These are phyloP conservation scores for Otocyon megalotis DNA, from an alignment of 2,113 vertebrate species.

Conservation along the genomic window DNA sequence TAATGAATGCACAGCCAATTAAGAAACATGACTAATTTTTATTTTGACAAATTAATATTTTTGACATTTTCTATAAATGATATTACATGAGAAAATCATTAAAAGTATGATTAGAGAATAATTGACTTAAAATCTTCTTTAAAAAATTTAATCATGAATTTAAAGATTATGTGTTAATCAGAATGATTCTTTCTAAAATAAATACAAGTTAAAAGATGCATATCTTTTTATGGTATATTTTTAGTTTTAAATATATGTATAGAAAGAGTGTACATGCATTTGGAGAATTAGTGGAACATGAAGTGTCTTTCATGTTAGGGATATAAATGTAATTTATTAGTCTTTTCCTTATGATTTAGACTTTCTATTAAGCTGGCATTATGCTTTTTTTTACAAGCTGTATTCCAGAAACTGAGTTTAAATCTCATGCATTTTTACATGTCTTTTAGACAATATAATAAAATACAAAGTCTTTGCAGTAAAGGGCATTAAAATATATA, in stretches of 20 bases:
- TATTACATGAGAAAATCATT: slow-evolving; percentile 74
- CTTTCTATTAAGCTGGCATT: neutral
- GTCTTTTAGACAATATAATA: neutral
- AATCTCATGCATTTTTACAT: neutral
- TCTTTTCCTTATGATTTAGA: neutral
- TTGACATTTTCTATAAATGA: slow-evolving; percentile 74
- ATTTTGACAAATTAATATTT: slow-evolving; percentile 72
- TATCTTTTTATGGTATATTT: neutral
- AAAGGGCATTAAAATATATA: neutral
- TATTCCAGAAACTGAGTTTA: neutral
- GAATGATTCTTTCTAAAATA: slow-evolving; percentile 50
- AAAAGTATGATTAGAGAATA: slow-evolving; percentile 72
- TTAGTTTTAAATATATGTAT: neutral
- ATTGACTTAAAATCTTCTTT: slow-evolving; percentile 69
- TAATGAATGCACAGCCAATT: slow-evolving; percentile 66
- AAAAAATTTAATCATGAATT: slow-evolving; percentile 51
- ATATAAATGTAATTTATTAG: neutral
- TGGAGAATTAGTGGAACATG: neutral
- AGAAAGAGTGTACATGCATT: neutral
- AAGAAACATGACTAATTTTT: slow-evolving; percentile 76
- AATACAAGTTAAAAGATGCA: neutral
- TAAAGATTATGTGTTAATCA: slow-evolving; percentile 57
- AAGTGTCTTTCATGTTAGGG: neutral
- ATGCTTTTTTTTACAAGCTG: neutral
- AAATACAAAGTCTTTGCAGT: neutral